These are phyloP conservation scores for Taurulus bubalis DNA, from an alignment of 2,113 vertebrate genomes.

Conservation along the genomic window DNA sequence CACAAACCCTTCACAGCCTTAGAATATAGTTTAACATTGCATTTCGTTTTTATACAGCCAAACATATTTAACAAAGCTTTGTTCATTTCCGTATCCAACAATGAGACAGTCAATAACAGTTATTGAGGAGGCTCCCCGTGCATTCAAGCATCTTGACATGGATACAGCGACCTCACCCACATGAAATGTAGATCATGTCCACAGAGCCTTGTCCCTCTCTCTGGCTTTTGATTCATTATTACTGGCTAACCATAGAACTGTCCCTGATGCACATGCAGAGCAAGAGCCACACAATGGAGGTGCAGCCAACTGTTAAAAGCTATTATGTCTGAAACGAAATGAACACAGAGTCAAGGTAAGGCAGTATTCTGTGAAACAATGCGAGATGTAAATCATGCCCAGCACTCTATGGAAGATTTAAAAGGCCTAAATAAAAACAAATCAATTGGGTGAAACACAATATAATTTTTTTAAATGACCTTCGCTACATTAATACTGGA, in stretches of 20 bases:
- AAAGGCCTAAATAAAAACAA: neutral
- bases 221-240: constrained; percentile 65
- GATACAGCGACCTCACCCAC: constrained; percentile 32
- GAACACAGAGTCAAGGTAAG: constrained; percentile 47
- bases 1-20: neutral
- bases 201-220: constrained; percentile 41
- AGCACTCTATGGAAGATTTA: neutral
- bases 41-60: neutral
- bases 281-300: constrained; percentile 67
- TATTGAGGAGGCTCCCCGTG: constrained; percentile 37
- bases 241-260: constrained; percentile 53
- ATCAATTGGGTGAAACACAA: neutral
- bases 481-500: neutral
- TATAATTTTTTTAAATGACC: neutral
- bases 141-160: constrained; percentile 41
- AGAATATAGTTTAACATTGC: neutral
- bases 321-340: constrained; percentile 72
- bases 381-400: constrained; percentile 34
- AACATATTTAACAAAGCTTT: neutral
- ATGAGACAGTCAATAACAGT: constrained; percentile 23
- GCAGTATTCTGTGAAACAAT: constrained; percentile 40
- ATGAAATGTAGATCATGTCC: constrained; percentile 44
- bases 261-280: constrained; percentile 65
- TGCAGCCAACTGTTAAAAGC: constrained; percentile 67
- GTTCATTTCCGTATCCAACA: constrained; percentile 8